Conservation (phyloP, 2,797 vertebrate species). For the Gambusia yucatana region DNA sequence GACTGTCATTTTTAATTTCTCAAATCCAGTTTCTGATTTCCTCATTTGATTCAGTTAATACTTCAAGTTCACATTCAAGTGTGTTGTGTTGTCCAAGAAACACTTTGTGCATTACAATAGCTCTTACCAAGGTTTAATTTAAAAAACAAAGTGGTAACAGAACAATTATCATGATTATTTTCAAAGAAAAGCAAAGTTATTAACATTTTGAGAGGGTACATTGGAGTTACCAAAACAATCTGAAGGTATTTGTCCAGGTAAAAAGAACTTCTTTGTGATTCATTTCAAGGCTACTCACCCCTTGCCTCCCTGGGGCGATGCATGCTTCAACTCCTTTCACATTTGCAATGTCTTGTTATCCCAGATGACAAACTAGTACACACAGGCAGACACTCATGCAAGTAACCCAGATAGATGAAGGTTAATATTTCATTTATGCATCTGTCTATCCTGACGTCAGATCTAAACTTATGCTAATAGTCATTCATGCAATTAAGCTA, state of each 20-base stretch:
- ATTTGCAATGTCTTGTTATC: too few relatives aligned
- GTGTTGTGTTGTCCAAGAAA: neutral
- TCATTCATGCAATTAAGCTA: too few relatives aligned
- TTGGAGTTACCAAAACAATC: neutral
- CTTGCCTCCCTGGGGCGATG: too few relatives aligned
- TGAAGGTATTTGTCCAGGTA: neutral
- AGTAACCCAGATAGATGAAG: too few relatives aligned
- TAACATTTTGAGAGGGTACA: neutral
- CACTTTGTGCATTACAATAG: neutral
- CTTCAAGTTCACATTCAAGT: neutral
- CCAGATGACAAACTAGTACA: too few relatives aligned
- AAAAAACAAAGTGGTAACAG: neutral
- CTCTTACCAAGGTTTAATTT: neutral
- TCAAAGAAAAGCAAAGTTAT: neutral
- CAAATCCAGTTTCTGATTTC: neutral
- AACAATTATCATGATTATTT: neutral
- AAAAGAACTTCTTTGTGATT: neutral
- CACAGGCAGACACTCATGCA: too few relatives aligned
- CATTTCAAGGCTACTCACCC: neutral
- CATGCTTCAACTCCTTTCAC: too few relatives aligned
- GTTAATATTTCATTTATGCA: too few relatives aligned
- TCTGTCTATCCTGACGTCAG: too few relatives aligned
- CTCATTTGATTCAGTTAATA: neutral
- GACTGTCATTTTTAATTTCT: constrained; percentile 2
- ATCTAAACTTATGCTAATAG: too few relatives aligned